Conservation (phyloP, 2,888 invertebrate genomes). For the Stenodema calcarata region DNA sequence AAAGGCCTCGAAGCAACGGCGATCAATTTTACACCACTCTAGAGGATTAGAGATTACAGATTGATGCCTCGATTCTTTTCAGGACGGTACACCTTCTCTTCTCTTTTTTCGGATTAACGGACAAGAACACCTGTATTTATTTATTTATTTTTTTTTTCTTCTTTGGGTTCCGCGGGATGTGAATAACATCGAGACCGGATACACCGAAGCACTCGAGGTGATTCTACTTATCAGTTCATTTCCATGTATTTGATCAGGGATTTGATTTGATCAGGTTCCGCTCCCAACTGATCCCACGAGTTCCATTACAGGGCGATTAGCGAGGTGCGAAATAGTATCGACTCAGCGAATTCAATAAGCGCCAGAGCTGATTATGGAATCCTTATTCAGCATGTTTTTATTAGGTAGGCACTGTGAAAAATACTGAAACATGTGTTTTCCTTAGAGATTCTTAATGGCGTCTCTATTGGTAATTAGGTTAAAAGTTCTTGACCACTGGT, state of each 20-base stretch:
- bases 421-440: too few relatives aligned
- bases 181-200: not conserved
- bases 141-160: too few relatives aligned
- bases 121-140: not conserved
- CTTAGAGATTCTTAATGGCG: too few relatives aligned
- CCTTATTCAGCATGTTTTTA: too few relatives aligned
- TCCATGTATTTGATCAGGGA: not conserved
- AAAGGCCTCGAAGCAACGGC: not conserved
- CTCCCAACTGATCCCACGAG: not conserved
- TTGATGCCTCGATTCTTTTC: not conserved
- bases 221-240: not conserved
- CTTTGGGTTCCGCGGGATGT: not conserved
- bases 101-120: not conserved
- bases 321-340: too few relatives aligned
- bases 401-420: too few relatives aligned
- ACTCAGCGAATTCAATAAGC: not conserved
- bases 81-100: not conserved
- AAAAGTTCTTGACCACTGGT: too few relatives aligned
- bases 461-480: too few relatives aligned
- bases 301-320: not conserved
- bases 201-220: too few relatives aligned
- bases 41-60: not conserved
- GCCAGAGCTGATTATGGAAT: not conserved
- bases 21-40: conserved; percentile 2
- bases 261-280: not conserved